Base-by-base conservation (phyloP, 2,113 vertebrate species). In the Capra hircus region DNA sequence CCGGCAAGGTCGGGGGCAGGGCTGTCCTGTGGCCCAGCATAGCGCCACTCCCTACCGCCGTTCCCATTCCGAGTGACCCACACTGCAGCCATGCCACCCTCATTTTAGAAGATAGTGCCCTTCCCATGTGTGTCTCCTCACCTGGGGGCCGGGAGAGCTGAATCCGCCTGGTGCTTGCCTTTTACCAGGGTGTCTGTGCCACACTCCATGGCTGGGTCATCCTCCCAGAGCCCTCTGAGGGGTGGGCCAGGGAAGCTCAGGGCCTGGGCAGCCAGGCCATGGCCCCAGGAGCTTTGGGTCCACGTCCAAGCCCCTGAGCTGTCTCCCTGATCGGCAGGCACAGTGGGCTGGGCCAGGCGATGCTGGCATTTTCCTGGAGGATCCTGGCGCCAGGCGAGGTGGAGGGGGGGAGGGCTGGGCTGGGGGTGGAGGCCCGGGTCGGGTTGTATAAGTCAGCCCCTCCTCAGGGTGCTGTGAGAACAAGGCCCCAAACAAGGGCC, bases 341-440 rank as follows among this genome's bases (percentile, higher is more conserved):
- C 6, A 17, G 28, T 16, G 17, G 19, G n/a, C 77, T 10, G 14
- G 40, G 36, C 81, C 64, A 17, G 23, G 52, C 97, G 78, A 97
- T 93, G 91, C 98, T 96, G 91, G 36, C 27, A 96, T 98, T 97
- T 98, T 98, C 98, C 98, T 90, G 97, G 98, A 97, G 97, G 98
- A 89, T 96, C 71, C 90, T 0, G 97, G 98, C 91, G 53, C 91
- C 97, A 60, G 83, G 43, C 94, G 10, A 1, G 0, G 2, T 17
- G 33, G 64, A 19, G 57, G 25, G 0, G 5, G 74, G 95, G 83
- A 17, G 96, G 40, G 59, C 81, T 60, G 90, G 93, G 64, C 77
- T 36, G 0, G n/a, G 74, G 55, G 27, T 43, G 7, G 36, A 96
- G 53, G 62, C 28, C 28, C 5, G 94, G 71, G 12, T 94, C 15